Percentiles rank a stretch among this genome's conserved stretches.
Conservation (phyloP, 2,113 vertebrate genomes). For the Chaetops frenatus region DNA sequence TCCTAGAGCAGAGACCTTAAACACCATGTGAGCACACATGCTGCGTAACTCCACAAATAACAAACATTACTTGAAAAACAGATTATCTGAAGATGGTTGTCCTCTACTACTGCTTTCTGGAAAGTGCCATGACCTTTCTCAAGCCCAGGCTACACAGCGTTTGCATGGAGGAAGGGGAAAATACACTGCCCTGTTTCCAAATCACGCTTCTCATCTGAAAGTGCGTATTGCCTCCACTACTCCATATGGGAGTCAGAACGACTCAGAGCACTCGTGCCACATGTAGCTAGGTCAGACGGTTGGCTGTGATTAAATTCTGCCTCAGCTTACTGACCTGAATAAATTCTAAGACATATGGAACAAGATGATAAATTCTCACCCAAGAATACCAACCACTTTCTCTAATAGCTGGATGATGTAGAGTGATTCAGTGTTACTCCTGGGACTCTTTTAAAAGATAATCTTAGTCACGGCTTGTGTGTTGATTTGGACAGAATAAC, state of each 20-base stretch:
- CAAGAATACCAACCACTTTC: not conserved
- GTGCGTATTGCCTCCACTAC: not conserved
- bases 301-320: not conserved
- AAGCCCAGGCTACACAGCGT: not conserved
- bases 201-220: not conserved
- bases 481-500: not conserved
- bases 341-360: not conserved
- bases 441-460: not conserved
- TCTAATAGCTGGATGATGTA: not conserved
- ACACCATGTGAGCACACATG: not conserved
- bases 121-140: not conserved
- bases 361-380: not conserved
- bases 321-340: not conserved
- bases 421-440: not conserved
- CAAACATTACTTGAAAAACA: not conserved
- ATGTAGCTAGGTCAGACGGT: not conserved
- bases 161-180: not conserved
- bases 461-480: not conserved
- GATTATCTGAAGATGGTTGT: not conserved
- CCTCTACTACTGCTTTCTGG: not conserved
- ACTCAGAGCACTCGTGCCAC: not conserved
- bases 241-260: not conserved
- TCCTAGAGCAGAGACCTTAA: not conserved
- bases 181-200: not conserved
- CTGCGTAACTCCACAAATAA: not conserved